Evolutionary conservation across 2,113 vertebrate genomes (phyloP), one percentile per base, ranked within the genome.

Genomic region (Trinectes maculatus): DNA sequence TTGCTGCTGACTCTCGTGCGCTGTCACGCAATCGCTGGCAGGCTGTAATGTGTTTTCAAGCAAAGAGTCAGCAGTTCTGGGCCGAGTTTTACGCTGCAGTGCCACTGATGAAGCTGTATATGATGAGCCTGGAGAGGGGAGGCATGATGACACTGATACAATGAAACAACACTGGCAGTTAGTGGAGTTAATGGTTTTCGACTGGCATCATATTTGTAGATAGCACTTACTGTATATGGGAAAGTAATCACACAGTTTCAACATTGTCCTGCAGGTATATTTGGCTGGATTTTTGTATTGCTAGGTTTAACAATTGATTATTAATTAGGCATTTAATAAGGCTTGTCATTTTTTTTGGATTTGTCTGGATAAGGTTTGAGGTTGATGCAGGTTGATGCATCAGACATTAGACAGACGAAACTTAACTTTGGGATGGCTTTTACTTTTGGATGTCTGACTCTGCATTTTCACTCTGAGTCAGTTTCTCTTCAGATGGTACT

Each of bases 21-120:
- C 18, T 76, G 62, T 72, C 79, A 80, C 25, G 55, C 73, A 49
- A 29, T 8, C 2, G 48, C 64, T 44, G 22, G 29, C 29, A 61
- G 62, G 42, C 62, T 21, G 44, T 43, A 63, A 71, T 71, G 80
- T 65, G 61, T 79, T 77, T 66, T 67, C 75, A 77, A 71, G 71
- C 54, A 5, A 29, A 57, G 12, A 36, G 24, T 56, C 43, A 67
- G 33, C 47, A 21, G 46, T 16, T 49, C 33, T 22, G 62, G 47
- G 47, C 47, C 62, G 55, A 51, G 67, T 40, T n/a, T 39, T 68
- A 48, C 16, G 10, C 59, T 77, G 56, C 55, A 66, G 61, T 34
- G 24, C 26, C 28, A 31, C 70, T 47, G 64, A 73, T 74, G 46
- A 79, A 68, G 54, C 19, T 51, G 36, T 36, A 52, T 68, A 28